Evolutionary conservation across 1,140 invertebrate species (phyloP).

Genomic region (Atta colombica): DNA sequence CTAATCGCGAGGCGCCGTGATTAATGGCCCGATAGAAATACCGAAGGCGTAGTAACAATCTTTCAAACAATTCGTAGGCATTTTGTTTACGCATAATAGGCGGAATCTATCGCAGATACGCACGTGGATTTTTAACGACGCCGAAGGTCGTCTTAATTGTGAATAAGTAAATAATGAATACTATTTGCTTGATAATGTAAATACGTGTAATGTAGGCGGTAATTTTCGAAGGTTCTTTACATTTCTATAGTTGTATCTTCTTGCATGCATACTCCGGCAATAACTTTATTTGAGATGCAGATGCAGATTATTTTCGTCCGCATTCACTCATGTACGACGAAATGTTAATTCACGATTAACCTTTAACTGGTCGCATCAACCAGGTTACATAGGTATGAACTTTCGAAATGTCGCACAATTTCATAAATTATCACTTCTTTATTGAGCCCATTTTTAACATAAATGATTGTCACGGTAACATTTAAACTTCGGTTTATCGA

Average conservation of each 20-base stretch:
- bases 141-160: conserved; percentile 62
- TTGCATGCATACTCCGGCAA: background rate
- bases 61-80: conserved; percentile 17
- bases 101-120: conserved; percentile 23
- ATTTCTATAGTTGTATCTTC: background rate
- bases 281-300: background rate
- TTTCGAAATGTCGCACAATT: background rate
- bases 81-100: conserved; percentile 24
- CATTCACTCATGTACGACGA: background rate
- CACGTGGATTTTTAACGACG: conserved; percentile 58
- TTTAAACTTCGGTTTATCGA: background rate
- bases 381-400: background rate
- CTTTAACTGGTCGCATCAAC: conserved; percentile 10
- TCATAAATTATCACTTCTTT: background rate
- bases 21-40: conserved; percentile 56
- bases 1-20: conserved; percentile 52
- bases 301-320: background rate
- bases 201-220: conserved; percentile 46
- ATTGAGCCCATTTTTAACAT: background rate
- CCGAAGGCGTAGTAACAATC: conserved; percentile 46
- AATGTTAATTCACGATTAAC: conserved; percentile 56
- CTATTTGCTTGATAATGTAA: conserved; percentile 51
- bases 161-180: conserved; percentile 68
- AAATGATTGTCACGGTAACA: background rate
- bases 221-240: conserved; percentile 55